These are phyloP conservation scores for Pipistrellus pygmaeus DNA, from an alignment of 2,797 vertebrate species.

Conservation along the genomic window DNA sequence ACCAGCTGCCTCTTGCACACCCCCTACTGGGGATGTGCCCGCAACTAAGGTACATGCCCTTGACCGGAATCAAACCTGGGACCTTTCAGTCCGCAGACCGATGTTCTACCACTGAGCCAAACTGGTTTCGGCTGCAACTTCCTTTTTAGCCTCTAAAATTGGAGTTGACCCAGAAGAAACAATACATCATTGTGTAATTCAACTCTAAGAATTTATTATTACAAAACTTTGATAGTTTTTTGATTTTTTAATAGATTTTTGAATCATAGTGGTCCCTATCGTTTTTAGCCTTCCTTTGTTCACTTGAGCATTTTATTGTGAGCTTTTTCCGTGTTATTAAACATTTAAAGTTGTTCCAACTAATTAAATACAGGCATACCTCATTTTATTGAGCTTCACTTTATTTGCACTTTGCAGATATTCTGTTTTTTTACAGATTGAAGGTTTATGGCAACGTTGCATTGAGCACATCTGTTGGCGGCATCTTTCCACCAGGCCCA, in stretches of 20 bases:
- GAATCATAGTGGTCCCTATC: not conserved
- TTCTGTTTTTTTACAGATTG: not conserved
- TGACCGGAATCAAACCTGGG: too few relatives aligned
- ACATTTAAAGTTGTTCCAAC: not conserved
- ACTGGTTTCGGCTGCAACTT: too few relatives aligned
- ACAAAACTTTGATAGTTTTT: not conserved
- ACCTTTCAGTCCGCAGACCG: too few relatives aligned
- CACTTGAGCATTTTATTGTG: not conserved
- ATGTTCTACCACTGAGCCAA: too few relatives aligned
- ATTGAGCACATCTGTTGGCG: not conserved
- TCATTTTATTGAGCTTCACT: not conserved
- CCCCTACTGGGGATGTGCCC: too few relatives aligned
- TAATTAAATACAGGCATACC: not conserved
- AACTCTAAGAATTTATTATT: conserved; percentile 1
- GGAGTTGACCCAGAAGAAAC: not conserved
- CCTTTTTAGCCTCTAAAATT: not conserved
- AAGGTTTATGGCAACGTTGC: not conserved
- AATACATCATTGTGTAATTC: not conserved
- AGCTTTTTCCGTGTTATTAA: not conserved
- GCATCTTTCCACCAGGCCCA: not conserved
- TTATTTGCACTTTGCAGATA: not conserved
- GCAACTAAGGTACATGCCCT: too few relatives aligned
- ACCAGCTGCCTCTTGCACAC: too few relatives aligned
- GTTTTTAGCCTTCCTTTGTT: not conserved
- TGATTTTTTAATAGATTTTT: not conserved